Percentiles rank a stretch among this genome's conserved stretches.
Evolutionary conservation across 2,113 vertebrate genomes (phyloP).

Genomic region (Scalopus aquaticus): DNA sequence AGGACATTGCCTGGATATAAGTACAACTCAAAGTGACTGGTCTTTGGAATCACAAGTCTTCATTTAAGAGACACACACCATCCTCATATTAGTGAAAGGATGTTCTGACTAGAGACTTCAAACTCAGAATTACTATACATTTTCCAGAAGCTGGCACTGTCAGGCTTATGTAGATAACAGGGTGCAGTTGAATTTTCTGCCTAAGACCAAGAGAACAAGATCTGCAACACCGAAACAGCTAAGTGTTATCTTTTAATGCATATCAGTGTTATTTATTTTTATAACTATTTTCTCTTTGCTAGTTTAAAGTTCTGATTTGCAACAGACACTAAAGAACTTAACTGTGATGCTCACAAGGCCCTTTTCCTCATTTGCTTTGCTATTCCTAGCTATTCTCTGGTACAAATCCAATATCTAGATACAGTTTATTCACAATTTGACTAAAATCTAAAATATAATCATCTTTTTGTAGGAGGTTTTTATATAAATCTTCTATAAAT

Average conservation of each 20-base stretch:
- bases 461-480: neutral
- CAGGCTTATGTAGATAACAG: neutral
- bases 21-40: neutral
- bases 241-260: neutral
- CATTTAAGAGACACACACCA: neutral
- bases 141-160: neutral
- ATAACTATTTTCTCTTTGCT: neutral
- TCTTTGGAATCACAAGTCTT: neutral
- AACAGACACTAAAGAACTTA: neutral
- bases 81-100: neutral
- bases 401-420: neutral
- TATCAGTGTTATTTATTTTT: neutral
- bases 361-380: neutral
- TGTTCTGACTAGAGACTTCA: neutral
- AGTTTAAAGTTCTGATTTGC: neutral
- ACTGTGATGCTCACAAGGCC: neutral
- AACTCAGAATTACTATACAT: neutral
- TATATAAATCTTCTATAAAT: too few species aligned
- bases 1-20: neutral
- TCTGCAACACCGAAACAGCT: neutral
- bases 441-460: neutral
- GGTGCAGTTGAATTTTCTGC: neutral
- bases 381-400: neutral
- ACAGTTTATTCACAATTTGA: neutral
- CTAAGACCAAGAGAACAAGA: neutral